Conservation (phyloP, 2,797 vertebrate species). For the Spheniscus humboldti region DNA sequence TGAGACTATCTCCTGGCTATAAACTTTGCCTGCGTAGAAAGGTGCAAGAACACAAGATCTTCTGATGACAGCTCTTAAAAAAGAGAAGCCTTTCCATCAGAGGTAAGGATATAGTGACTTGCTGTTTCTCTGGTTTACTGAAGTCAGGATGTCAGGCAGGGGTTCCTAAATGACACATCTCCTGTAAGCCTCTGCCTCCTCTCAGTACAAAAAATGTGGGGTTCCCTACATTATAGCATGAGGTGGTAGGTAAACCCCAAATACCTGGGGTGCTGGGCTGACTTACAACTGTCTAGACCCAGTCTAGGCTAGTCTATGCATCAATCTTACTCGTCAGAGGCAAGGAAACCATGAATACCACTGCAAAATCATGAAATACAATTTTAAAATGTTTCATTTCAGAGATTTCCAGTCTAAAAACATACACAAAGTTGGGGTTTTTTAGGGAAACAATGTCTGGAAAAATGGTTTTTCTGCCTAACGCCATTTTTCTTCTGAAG, state of each 20-base stretch:
- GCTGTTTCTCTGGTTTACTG: neutral
- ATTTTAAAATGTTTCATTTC: neutral
- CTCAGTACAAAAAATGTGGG: neutral
- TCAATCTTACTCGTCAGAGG: neutral
- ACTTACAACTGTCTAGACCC: neutral
- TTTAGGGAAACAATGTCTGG: neutral
- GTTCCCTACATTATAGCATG: neutral
- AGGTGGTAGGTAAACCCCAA: neutral
- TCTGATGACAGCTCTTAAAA: neutral
- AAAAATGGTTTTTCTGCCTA: neutral
- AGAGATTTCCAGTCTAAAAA: neutral
- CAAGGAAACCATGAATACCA: neutral
- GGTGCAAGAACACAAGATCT: neutral
- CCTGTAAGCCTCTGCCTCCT: neutral
- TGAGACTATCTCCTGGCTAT: neutral
- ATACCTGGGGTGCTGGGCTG: neutral
- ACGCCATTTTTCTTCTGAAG: neutral
- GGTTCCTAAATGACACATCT: neutral
- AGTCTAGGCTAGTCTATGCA: neutral
- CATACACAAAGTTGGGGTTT: fast-evolving
- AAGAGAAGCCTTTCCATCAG: neutral
- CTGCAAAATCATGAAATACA: neutral
- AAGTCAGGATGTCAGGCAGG: neutral
- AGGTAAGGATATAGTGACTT: neutral
- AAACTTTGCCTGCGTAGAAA: neutral